Percentiles rank a stretch among this genome's conserved stretches.
Conservation (phyloP, 2,888 invertebrate genomes). For the Malacosoma neustria region DNA sequence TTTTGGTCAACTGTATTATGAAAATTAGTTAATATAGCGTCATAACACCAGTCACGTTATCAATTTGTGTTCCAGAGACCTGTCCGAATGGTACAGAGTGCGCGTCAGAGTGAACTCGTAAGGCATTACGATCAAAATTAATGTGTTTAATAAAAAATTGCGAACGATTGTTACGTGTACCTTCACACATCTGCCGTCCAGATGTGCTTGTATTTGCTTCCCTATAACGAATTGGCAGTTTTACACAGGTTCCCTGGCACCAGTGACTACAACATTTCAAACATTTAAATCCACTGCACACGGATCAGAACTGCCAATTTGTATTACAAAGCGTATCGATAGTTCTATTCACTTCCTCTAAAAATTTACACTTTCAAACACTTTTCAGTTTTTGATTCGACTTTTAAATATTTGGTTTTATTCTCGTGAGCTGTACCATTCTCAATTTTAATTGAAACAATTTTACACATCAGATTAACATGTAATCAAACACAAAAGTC, state of each 20-base stretch:
- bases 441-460: slow-evolving; percentile 8
- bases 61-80: slow-evolving; percentile 76
- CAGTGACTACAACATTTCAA: slow-evolving; percentile 16
- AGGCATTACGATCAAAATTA: slow-evolving; percentile 75
- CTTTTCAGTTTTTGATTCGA: background rate
- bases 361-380: slow-evolving; percentile 10
- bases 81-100: slow-evolving; percentile 88
- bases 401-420: slow-evolving; percentile 5
- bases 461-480: slow-evolving; percentile 11
- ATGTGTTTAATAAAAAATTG: slow-evolving; percentile 64
- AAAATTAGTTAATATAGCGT: too few relatives aligned
- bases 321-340: slow-evolving; percentile 38
- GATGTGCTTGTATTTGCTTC: slow-evolving; percentile 64
- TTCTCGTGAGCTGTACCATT: slow-evolving; percentile 21
- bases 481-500: slow-evolving; percentile 11
- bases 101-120: slow-evolving; percentile 91
- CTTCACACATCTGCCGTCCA: slow-evolving; percentile 69
- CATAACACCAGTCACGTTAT: slow-evolving; percentile 57
- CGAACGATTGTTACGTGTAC: slow-evolving; percentile 68
- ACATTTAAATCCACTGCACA: slow-evolving; percentile 13
- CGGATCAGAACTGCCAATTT: slow-evolving; percentile 55
- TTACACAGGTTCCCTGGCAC: slow-evolving; percentile 21
- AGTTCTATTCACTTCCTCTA: slow-evolving; percentile 45
- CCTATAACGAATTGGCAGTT: slow-evolving; percentile 64
- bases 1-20: too few relatives aligned